These are phyloP conservation scores for Caretta caretta DNA, from an alignment of 2,113 vertebrate genomes.

Conservation along the genomic window DNA sequence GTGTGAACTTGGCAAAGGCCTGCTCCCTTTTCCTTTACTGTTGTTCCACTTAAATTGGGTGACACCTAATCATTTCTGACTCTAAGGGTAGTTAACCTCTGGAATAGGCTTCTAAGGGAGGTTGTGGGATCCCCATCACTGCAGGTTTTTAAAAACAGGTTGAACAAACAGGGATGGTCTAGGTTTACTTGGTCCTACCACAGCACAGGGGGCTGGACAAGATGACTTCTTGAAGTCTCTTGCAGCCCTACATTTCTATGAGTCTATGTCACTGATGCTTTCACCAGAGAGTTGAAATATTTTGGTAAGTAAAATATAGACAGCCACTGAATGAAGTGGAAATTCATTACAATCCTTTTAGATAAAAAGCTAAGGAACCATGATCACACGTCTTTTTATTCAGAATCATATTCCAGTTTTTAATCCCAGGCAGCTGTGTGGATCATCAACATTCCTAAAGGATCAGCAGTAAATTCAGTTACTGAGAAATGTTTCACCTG, in stretches of 20 bases:
- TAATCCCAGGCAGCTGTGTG: conserved; percentile 49
- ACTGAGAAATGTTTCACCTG: conserved; percentile 51
- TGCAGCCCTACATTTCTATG: background rate
- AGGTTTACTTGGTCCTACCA: background rate
- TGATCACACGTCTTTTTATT: conserved; percentile 29
- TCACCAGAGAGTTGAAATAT: conserved; percentile 16
- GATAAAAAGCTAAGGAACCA: conserved; percentile 40
- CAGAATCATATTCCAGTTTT: conserved; percentile 54
- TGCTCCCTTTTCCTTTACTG: background rate
- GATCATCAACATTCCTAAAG: conserved; percentile 65
- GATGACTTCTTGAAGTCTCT: background rate
- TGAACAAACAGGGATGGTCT: background rate
- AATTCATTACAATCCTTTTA: conserved; percentile 60
- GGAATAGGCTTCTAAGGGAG: background rate
- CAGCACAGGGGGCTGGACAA: background rate
- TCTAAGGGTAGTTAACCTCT: background rate
- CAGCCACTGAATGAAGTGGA: conserved; percentile 56
- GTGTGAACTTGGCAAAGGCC: background rate
- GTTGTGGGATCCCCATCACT: background rate
- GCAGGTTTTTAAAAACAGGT: background rate
- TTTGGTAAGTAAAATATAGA: conserved; percentile 36
- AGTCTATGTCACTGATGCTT: background rate
- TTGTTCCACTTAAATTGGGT: background rate
- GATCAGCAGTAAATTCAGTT: conserved; percentile 66
- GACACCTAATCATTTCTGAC: background rate